Evolutionary conservation across 2,888 invertebrate species (phyloP), one percentile per base, ranked within the genome.

Genomic region (Drosophila rellima): DNA sequence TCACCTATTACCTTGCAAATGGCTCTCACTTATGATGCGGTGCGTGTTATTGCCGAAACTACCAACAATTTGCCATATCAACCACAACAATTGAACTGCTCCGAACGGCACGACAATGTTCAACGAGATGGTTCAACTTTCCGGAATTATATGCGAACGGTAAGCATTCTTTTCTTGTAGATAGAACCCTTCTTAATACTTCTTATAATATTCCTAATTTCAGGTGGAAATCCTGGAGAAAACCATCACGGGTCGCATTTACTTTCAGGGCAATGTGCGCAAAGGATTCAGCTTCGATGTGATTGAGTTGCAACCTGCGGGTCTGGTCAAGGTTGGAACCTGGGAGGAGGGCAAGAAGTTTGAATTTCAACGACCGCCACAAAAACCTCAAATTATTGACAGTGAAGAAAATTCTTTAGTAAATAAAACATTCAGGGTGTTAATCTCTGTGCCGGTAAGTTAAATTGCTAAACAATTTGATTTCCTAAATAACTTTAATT

Each of bases 1-100:
- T 88, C 91, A 15, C 81, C 89, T 0, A 85, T 92, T 40, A 92
- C 90, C 6, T 93, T 96, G 1, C 95, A 96, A 90, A 95, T 96
- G 68, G 98, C 97, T 1, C 93, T 98, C 55, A 94, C 97, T 74
- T 96, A 96, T 86, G 98, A 98, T 92, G 96, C 97, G 0, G 96
- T 98, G 6, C 94, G 94, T 62, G 93, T 98, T 56, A 97, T 97
- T 90, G 95, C 96, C 2, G 94, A 95, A 82, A 96, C 96, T 15
- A 93, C 98, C 31, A 95, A 95, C 74, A 95, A 95, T 79, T 91
- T 96, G 10, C 93, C 93, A 48, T 93, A 93, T 55, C 89, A 92
- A 33, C 88, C 94, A 0, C 92, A 92, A 77, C 77, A 92, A 8
- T 90, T 96, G 3, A 93, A 93, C 52, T 97, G 97, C 80, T 90